Evolutionary conservation across 1,140 invertebrate species (phyloP).

Genomic region (Drosophila kanapiae): DNA sequence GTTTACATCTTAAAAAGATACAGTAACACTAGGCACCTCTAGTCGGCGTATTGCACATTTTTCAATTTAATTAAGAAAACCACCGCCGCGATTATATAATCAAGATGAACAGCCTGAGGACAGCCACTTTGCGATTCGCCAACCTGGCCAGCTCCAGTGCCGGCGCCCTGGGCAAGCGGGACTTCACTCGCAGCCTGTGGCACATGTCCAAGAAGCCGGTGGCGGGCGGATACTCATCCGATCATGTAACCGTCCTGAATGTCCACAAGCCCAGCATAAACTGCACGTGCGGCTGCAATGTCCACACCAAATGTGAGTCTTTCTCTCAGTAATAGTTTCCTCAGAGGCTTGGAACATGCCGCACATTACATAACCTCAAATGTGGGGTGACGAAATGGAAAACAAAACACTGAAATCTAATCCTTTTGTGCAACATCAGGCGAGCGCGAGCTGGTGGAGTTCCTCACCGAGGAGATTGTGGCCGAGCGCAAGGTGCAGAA

Average conservation of each 20-base stretch:
- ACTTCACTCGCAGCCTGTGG: constrained; percentile 89
- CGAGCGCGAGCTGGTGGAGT: constrained; percentile 94
- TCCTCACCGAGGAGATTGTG: constrained; percentile 94
- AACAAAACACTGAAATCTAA: constrained; percentile 16
- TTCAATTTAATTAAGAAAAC: constrained; percentile 36
- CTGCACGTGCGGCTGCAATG: constrained; percentile 88
- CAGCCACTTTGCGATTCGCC: constrained; percentile 86
- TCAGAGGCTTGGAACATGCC: neutral
- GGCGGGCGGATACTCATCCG: constrained; percentile 17
- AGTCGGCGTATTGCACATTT: constrained; percentile 53
- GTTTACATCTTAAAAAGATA: neutral
- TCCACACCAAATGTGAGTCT: constrained; percentile 90
- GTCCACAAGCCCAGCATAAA: constrained; percentile 85
- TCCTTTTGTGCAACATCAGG: constrained; percentile 86
- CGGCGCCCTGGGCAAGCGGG: constrained; percentile 86
- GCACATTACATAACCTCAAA: constrained; percentile 79
- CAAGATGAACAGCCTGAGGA: constrained; percentile 90
- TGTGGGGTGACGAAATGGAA: constrained; percentile 40
- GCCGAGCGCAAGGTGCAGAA: constrained; percentile 94
- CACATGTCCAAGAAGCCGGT: constrained; percentile 87
- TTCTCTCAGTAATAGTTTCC: neutral
- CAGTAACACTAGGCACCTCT: constrained; percentile 16
- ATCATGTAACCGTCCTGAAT: constrained; percentile 67
- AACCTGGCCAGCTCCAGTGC: constrained; percentile 86
- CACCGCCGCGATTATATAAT: constrained; percentile 61